phyloP scores from a whole-genome alignment of 2,888 invertebrate species.

The Eugnorisma glareosa region DNA sequence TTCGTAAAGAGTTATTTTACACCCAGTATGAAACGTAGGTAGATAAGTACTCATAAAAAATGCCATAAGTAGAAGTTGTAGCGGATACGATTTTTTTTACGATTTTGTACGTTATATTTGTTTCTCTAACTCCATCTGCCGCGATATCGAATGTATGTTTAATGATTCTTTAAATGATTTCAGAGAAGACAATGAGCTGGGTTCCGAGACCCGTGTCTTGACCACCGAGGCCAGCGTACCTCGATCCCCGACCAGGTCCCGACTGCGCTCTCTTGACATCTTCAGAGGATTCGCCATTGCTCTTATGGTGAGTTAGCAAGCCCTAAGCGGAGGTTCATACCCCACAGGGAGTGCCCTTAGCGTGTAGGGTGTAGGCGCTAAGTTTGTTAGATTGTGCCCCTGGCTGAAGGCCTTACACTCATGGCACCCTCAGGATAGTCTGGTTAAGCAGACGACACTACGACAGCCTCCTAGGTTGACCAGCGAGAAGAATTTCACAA shows the following conservation, averaged over 20 bases:
- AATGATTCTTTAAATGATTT: conserved; percentile 20
- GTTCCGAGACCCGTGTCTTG: conserved; percentile 85
- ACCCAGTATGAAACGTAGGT: no score
- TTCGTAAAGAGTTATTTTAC: no score
- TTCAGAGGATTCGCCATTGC: conserved; percentile 92
- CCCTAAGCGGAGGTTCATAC: no score
- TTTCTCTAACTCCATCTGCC: background rate
- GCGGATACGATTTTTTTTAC: background rate
- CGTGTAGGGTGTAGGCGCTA: no score
- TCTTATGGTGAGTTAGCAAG: conserved; percentile 91
- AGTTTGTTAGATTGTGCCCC: no score
- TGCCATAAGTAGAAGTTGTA: background rate
- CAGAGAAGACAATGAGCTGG: conserved; percentile 88
- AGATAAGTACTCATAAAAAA: no score
- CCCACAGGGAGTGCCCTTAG: no score
- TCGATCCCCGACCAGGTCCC: conserved; percentile 82
- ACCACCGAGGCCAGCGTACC: conserved; percentile 82
- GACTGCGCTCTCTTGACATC: conserved; percentile 90
- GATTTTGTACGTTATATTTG: background rate
- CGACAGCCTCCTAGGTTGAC: no score
- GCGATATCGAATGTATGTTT: background rate
- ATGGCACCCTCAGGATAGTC: no score
- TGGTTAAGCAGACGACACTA: no score
- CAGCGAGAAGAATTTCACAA: no score
- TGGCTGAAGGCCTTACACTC: no score